Evolutionary conservation across 2,797 vertebrate genomes (phyloP).

Genomic region (Pseudotriccus pelzelni): DNA sequence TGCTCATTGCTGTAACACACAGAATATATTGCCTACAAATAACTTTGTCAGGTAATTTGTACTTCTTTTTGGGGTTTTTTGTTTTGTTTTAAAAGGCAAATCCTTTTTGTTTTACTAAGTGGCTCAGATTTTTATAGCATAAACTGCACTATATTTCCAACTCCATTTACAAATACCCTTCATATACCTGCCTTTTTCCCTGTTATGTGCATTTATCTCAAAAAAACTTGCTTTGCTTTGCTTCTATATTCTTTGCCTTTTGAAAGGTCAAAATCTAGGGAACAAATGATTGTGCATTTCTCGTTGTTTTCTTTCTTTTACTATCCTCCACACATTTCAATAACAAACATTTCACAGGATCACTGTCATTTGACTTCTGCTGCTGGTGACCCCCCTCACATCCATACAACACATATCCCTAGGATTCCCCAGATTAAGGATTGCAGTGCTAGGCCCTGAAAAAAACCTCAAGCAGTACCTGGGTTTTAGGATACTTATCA

Average conservation of each 20-base stretch:
- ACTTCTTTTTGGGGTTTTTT: not conserved
- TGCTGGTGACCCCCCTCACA: not conserved
- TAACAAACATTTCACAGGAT: not conserved
- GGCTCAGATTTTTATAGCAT: not conserved
- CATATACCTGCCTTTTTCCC: not conserved
- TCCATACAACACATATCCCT: not conserved
- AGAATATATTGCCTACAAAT: not conserved
- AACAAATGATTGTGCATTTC: not conserved
- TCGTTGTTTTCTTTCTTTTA: not conserved
- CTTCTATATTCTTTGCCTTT: not conserved
- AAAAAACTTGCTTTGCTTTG: not conserved
- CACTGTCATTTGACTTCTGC: not conserved
- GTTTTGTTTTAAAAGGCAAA: not conserved
- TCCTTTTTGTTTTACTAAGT: not conserved
- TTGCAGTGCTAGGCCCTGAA: not conserved
- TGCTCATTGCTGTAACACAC: not conserved
- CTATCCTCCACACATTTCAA: not conserved
- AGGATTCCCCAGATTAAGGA: not conserved
- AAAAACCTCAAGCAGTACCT: not conserved
- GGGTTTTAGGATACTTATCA: not conserved
- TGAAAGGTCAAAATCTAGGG: not conserved
- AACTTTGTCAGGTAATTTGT: not conserved
- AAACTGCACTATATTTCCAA: not conserved
- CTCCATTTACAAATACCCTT: not conserved
- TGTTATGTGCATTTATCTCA: not conserved